Evolutionary conservation across 2,888 invertebrate species (phyloP).

Genomic region (Protophormia terraenovae): DNA sequence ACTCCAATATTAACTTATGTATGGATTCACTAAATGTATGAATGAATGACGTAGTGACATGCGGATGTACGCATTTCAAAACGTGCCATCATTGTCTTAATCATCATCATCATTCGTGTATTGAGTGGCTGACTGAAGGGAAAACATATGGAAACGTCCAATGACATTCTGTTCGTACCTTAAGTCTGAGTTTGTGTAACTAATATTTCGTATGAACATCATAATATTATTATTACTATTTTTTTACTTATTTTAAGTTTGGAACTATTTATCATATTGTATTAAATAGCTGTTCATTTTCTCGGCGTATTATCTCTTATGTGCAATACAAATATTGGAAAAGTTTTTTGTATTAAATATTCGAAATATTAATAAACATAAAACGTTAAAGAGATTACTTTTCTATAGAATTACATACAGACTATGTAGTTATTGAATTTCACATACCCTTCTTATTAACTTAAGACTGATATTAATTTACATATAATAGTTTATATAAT

Average conservation of each 20-base stretch:
- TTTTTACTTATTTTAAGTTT: not conserved
- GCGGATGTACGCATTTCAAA: conserved; percentile 37
- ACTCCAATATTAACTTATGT: too few species aligned
- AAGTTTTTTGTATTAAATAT: not conserved
- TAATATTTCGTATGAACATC: not conserved
- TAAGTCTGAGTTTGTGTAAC: not conserved
- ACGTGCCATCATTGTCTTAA: conserved; percentile 11
- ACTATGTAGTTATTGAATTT: too few species aligned
- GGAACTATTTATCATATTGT: not conserved
- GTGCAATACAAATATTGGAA: not conserved
- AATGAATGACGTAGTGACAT: conserved; percentile 2
- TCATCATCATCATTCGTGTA: not conserved
- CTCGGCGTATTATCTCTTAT: not conserved
- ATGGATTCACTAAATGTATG: not conserved
- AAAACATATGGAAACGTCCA: conserved; percentile 13
- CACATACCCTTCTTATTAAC: too few species aligned
- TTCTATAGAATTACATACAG: too few species aligned
- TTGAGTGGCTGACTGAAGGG: conserved; percentile 7
- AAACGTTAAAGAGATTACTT: too few species aligned
- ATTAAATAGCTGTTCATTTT: not conserved
- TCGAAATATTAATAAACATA: not conserved
- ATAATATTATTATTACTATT: not conserved
- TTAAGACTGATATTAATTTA: too few species aligned
- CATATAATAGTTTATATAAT: too few species aligned
- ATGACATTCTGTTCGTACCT: not conserved